These are phyloP conservation scores for Battus philenor DNA, from an alignment of 1,140 invertebrate genomes.

Conservation along the genomic window DNA sequence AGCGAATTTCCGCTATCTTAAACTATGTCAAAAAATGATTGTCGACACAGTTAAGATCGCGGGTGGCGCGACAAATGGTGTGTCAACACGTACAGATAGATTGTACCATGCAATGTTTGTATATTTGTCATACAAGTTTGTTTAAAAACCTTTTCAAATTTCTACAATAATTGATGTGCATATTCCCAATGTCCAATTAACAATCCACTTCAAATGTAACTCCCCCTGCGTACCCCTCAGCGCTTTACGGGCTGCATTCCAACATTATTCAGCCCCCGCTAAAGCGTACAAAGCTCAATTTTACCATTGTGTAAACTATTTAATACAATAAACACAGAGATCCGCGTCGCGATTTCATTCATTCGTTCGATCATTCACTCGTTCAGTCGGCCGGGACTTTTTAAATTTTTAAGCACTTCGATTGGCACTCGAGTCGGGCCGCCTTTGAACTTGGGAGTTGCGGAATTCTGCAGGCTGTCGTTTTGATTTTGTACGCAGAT, in stretches of 20 bases:
- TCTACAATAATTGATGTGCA: no score
- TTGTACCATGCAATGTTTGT: no score
- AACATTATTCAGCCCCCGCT: constrained; percentile 41
- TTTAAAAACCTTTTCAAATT: no score
- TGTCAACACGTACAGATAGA: no score
- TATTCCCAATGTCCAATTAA: constrained; percentile 37
- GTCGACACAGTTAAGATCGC: no score
- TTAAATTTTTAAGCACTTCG: constrained; percentile 54
- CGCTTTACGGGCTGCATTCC: constrained; percentile 46
- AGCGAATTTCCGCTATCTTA: no score
- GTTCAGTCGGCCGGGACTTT: constrained; percentile 44
- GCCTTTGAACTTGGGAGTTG: constrained; percentile 58
- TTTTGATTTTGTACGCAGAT: constrained; percentile 49
- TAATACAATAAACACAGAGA: constrained; percentile 66
- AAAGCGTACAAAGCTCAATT: constrained; percentile 40
- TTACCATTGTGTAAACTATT: constrained; percentile 53
- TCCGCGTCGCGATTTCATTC: constrained; percentile 52
- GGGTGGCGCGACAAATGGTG: no score
- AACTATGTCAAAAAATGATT: no score
- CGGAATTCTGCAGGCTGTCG: constrained; percentile 43
- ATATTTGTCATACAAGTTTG: no score
- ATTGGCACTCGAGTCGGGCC: constrained; percentile 62
- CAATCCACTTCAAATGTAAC: constrained; percentile 33
- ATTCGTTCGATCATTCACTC: constrained; percentile 46
- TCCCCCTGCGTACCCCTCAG: constrained; percentile 32